Base-by-base conservation (phyloP, 2,113 vertebrate genomes). In the Lutjanus erythropterus region DNA sequence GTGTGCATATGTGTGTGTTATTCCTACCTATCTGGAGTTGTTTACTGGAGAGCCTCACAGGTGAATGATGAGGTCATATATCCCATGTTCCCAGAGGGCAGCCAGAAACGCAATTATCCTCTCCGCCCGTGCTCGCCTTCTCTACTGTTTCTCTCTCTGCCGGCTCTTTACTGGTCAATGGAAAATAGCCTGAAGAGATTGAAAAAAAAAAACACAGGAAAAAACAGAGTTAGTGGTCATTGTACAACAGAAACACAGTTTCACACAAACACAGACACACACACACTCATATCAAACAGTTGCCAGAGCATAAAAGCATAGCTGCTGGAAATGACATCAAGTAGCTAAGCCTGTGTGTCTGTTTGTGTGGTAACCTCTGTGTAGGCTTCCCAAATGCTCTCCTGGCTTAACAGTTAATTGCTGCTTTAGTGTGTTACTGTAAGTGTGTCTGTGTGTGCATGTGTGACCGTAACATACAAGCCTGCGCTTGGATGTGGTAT, bases 51-150 rank as follows among this genome's bases (percentile, higher is more conserved):
- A 89, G 87, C 69, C 84, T 86, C 80, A 74, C 89, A 88, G 87
- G 89, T 92, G 88, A 91, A 88, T 79, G 91, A 93, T 90, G 91
- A 90, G 84, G 87, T 93, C 89, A 91, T 89, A 92, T 91, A 93
- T 93, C 86, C 92, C 93, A 93, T 93, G 89, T 83, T 93, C 93
- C 92, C 90, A 84, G 64, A 21, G 91, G 89, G 86, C 78, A 83
- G 69, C 60, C 56, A 81, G 81, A 91, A 92, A 93, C 6, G 41
- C 87, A 91, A 93, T 92, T 92, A 92, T 85, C 61, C 80, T 87
- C 76, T 87, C 66, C 19, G 35, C 87, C 78, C 47, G 83, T 47
- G 77, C 76, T 83, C 52, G 21, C 77, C 71, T 80, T 71, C 71
- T 65, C 78, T 65, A 25, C 80, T 55, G 75, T 61, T 83, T 56